Evolutionary conservation across 2,888 invertebrate species (phyloP), one percentile per base, ranked within the genome.

Genomic region (Lasiommata megera): DNA sequence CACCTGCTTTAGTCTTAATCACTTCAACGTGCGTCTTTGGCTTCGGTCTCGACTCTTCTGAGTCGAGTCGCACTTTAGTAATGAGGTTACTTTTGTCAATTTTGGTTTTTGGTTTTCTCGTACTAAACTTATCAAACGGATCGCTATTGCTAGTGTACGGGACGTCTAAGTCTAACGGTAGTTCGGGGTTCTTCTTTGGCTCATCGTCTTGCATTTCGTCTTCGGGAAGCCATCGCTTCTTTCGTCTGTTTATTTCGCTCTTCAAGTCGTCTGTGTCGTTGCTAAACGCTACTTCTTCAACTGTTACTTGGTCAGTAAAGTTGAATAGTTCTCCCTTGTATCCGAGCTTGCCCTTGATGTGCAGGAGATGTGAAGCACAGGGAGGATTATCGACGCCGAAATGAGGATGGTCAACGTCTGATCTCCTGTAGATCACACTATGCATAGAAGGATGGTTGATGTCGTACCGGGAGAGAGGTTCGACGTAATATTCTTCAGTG

Each of bases 401-500:
- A 43, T 80, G 77, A 6, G 92, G 92, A 67, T 92, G 84, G 47
- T 85, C 89, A 57, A 97, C 96, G 84, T 97, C 97, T 52, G 95
- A 94, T 65, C 93, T 90, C 72, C 94, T 93, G 91, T 97, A 97
- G 69, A 97, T 94, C 78, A 97, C 95, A 72, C 96, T 96, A 88
- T 97, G 97, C 86, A 96, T 90, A 64, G 88, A 81, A 28, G 87
- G 84, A 69, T 92, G 85, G 68, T 92, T 88, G 36, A 85, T 72
- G 68, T 87, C 82, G 79, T 95, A 96, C 69, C 95, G 92, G 68
- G 93, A 93, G 57, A 95, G 88, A 6, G 96, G 96, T 82, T 98
- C 97, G 68, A 98, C 93, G 83, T 96, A 97, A 85, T 94, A 96
- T 72, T 96, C 95, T 73, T 96, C 96, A 52, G 93, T 90, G 57